phyloP scores from a whole-genome alignment of 2,113 vertebrate genomes.

The Pantherophis guttatus region DNA sequence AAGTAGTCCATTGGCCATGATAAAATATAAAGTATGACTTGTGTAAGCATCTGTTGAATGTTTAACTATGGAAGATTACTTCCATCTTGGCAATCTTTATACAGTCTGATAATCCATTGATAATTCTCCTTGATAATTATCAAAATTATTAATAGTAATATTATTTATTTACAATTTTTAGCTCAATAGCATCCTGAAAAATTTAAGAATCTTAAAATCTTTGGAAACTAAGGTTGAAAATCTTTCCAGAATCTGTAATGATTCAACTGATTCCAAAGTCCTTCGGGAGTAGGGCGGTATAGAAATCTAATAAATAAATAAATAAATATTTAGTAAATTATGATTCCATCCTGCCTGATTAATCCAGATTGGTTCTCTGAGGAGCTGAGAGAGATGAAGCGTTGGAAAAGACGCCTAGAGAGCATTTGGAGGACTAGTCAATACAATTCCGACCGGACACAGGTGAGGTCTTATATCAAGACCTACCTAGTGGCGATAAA shows the following conservation, averaged over 20 bases:
- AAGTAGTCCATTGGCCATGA: background rate
- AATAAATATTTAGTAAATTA: background rate
- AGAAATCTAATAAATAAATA: too few relatives aligned
- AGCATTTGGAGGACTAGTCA: too few relatives aligned
- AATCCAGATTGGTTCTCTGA: too few relatives aligned
- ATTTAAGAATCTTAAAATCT: slow-evolving; percentile 1
- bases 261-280: background rate
- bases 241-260: slow-evolving; percentile 1
- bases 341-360: background rate
- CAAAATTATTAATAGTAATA: background rate
- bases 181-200: background rate
- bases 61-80: background rate
- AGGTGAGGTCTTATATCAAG: too few relatives aligned
- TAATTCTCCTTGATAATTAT: background rate
- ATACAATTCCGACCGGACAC: too few relatives aligned
- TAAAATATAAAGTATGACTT: background rate
- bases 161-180: background rate
- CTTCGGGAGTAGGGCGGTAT: too few relatives aligned
- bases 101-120: background rate
- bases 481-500: too few relatives aligned
- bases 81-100: background rate
- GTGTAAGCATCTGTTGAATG: background rate
- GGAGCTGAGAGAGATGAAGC: too few relatives aligned
- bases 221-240: background rate
- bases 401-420: too few relatives aligned